Evolutionary conservation across 2,888 invertebrate genomes (phyloP).

Genomic region (Brachyopa scutellaris): DNA sequence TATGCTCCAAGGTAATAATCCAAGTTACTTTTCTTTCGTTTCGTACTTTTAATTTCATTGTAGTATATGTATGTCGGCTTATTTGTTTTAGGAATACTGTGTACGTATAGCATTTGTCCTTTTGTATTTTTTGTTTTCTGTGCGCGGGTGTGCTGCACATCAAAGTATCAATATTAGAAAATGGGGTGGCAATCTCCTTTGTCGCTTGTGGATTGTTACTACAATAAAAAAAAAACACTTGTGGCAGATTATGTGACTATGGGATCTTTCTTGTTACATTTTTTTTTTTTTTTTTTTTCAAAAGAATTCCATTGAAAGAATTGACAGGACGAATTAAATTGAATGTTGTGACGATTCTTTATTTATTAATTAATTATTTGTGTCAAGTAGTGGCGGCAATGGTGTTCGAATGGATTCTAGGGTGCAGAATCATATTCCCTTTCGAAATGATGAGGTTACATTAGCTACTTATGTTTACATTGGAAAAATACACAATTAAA

Average conservation of each 20-base stretch:
- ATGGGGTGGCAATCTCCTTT: background rate
- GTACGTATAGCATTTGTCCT: constrained; percentile 22
- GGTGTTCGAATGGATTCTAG: background rate
- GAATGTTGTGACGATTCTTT: background rate
- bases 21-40: constrained; percentile 62
- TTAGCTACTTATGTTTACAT: too few species aligned
- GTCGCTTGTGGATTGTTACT: constrained; percentile 2
- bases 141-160: background rate
- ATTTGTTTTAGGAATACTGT: constrained; percentile 29
- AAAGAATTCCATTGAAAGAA: background rate
- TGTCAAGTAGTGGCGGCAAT: background rate
- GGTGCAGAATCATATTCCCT: too few species aligned
- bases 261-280: too few species aligned
- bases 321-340: background rate
- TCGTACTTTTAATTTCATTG: constrained; percentile 49
- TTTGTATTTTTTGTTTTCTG: constrained; percentile 23
- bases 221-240: constrained; percentile 36
- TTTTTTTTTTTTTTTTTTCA: background rate
- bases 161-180: background rate
- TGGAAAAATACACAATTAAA: too few species aligned
- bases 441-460: too few species aligned
- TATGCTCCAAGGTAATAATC: constrained; percentile 88
- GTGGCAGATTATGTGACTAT: constrained; percentile 29
- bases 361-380: background rate
- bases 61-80: constrained; percentile 41